Conservation (phyloP, 2,113 vertebrate genomes). For the Neoarius graeffei region DNA sequence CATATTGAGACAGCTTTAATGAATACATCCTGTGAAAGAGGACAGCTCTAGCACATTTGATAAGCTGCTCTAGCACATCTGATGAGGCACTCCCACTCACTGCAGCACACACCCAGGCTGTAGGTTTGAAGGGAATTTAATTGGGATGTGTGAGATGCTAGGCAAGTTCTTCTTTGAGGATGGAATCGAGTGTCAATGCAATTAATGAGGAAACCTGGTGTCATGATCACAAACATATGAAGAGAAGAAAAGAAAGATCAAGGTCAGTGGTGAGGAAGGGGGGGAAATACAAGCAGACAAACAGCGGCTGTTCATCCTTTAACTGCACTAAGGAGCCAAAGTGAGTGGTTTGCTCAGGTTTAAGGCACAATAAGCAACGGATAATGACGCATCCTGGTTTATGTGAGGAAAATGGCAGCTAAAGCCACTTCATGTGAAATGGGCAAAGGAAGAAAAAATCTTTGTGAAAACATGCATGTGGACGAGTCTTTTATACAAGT, state of each 20-base stretch:
- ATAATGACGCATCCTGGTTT: conserved; percentile 73
- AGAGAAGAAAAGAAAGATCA: not conserved
- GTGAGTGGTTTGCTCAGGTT: conserved; percentile 75
- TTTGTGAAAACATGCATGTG: conserved; percentile 1
- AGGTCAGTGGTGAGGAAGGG: not conserved
- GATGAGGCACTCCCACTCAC: conserved; percentile 8
- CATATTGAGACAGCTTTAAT: conserved; percentile 18
- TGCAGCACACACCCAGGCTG: conserved; percentile 4
- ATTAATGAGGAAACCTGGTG: conserved; percentile 68
- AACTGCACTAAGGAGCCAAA: conserved; percentile 68
- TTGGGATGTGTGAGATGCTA: not conserved
- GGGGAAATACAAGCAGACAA: too few relatives aligned
- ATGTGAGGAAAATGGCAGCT: conserved; percentile 64
- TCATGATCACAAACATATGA: conserved; percentile 58
- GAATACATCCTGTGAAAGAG: not conserved
- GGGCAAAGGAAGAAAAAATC: not conserved
- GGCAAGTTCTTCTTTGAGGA: not conserved
- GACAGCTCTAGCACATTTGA: not conserved
- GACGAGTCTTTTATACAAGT: conserved; percentile 12
- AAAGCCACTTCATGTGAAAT: conserved; percentile 48
- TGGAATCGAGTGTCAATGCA: conserved; percentile 64
- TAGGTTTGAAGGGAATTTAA: conserved; percentile 1
- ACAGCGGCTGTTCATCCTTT: conserved; percentile 63
- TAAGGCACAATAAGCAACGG: conserved; percentile 72
- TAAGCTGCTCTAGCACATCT: conserved; percentile 3